Evolutionary conservation across 1,140 invertebrate species (phyloP).

Genomic region (Drosophila eugracilis): DNA sequence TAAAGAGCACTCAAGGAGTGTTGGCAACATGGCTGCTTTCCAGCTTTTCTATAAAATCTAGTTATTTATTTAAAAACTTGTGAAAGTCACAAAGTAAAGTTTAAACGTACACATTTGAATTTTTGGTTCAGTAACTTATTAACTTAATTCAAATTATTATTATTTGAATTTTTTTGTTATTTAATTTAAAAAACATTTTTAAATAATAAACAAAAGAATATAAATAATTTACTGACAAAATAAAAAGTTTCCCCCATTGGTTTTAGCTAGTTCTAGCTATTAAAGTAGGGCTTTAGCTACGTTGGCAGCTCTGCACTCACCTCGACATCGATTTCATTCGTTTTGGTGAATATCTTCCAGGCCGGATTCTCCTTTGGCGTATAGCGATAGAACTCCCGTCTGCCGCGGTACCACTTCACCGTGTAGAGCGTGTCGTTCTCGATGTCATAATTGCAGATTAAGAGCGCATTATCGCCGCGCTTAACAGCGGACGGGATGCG

Average conservation of each 20-base stretch:
- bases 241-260: not conserved
- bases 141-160: too few species aligned
- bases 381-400: conserved; percentile 89
- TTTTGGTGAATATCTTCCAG: conserved; percentile 88
- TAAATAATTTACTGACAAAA: not conserved
- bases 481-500: conserved; percentile 89
- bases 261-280: not conserved
- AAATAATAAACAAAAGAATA: too few species aligned
- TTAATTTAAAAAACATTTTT: too few species aligned
- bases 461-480: conserved; percentile 89
- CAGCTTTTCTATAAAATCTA: too few species aligned
- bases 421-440: conserved; percentile 91
- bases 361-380: conserved; percentile 88
- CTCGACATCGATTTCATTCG: conserved; percentile 89
- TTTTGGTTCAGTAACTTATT: too few species aligned
- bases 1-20: not conserved
- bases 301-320: conserved; percentile 85
- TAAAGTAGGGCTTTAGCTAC: not conserved
- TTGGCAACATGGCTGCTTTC: not conserved
- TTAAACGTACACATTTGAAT: too few species aligned
- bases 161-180: too few species aligned
- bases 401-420: conserved; percentile 92
- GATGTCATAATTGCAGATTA: conserved; percentile 92
- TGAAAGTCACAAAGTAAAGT: too few species aligned
- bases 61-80: too few species aligned